Conservation (phyloP, 2,888 invertebrate genomes). For the Leucoptera coffeella region DNA sequence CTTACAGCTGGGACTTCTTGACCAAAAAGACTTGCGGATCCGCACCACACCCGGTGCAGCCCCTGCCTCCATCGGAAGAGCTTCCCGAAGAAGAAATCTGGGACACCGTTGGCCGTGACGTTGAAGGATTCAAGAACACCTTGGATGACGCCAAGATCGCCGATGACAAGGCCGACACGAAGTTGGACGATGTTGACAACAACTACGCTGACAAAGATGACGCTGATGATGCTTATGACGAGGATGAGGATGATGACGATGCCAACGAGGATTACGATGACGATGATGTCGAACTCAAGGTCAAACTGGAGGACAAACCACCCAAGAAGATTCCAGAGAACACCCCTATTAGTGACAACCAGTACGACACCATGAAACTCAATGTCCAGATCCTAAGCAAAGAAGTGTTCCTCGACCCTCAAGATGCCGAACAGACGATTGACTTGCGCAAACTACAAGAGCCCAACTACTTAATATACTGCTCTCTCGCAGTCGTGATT, state of each 20-base stretch:
- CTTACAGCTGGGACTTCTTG: constrained; percentile 39
- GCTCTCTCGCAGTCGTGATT: constrained; percentile 52
- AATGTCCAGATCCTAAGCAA: constrained; percentile 5
- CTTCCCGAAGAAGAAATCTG: constrained; percentile 42
- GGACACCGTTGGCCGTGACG: constrained; percentile 35
- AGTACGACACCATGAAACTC: constrained; percentile 18
- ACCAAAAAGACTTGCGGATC: constrained; percentile 35
- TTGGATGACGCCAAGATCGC: constrained; percentile 32
- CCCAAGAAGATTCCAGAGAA: not conserved
- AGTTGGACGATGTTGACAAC: constrained; percentile 6
- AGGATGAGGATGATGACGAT: constrained; percentile 24
- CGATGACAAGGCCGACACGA: constrained; percentile 16
- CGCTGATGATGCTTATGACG: constrained; percentile 21
- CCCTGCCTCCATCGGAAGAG: constrained; percentile 12
- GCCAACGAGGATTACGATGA: constrained; percentile 23
- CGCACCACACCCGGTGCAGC: constrained; percentile 24
- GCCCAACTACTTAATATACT: constrained; percentile 52
- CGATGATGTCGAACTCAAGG: constrained; percentile 25
- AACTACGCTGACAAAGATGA: constrained; percentile 13
- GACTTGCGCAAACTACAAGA: no score
- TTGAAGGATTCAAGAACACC: constrained; percentile 27
- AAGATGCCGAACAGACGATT: constrained; percentile 32
- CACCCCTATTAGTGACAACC: constrained; percentile 10
- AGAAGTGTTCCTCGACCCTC: constrained; percentile 20
- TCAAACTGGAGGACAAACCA: constrained; percentile 23